Base-by-base conservation (phyloP, 2,113 vertebrate species). In the Nyctereutes procyonoides region DNA sequence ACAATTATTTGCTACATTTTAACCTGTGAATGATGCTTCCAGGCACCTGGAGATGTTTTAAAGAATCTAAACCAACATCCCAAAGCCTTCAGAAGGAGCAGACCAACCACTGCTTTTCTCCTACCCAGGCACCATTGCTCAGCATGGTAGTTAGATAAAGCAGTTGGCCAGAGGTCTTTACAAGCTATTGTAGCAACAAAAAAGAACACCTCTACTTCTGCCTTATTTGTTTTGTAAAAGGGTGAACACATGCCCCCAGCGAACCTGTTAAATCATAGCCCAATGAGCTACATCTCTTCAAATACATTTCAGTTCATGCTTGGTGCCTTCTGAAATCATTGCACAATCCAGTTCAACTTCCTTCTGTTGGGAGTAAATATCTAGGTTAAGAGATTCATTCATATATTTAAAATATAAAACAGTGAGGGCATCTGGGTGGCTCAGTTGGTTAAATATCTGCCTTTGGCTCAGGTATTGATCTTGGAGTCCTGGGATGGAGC, bases 381-480 rank as follows among this genome's bases (percentile, higher is more conserved):
- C 63, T 92, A 67, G 69, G 62, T 10, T 73, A 22, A 92, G 24
- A 24, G n/a, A 93, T 10, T 28, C 38, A 85, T 24, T 26, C 28
- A 93, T 35, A 56, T 51, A 79, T 65, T 97, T 79, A 90, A 95
- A 90, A 82, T 77, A 43, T 43, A 38, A 95, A 86, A 80, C 43
- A 43, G 8, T 43, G 43, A 43, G 43, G 26, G 62, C 3, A 4
- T 4, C 26, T 65, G 4, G 62, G 62, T 65, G 62, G 26, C 62
- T 24, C 58, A 60, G 58, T 60, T 20, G 58, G 19, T 24, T 60
- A 8, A 60, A 22, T 22, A 22, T 22, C 58, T 9, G 22, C 20
- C 58, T 60, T 60, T 22, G 6, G 14, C 20, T 60, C 20, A 60
- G 58, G 60, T 62, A 11, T 11, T 62, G 3, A 62, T 26, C 22